Evolutionary conservation across 2,113 vertebrate species (phyloP), one percentile per base, ranked within the genome.

Genomic region (Corapipo altera): DNA sequence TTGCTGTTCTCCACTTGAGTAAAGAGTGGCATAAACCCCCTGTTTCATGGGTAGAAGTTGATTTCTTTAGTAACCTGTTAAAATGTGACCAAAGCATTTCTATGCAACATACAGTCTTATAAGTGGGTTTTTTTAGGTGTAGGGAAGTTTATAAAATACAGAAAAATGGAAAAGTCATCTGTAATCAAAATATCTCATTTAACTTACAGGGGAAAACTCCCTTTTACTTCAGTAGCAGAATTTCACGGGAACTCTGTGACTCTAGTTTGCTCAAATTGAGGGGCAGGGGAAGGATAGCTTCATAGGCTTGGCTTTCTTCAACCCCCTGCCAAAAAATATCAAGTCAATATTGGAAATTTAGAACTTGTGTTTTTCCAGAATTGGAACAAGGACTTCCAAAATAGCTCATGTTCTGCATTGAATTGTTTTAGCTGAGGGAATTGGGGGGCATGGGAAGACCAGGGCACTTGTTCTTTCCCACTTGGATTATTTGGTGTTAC

Each of bases 371-470:
- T 75, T 83, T 91, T 32, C 5, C 3, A 32, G 27, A 89, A 48
- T 66, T 57, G 30, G 54, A 66, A 41, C 9, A 32, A 62, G 18
- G 54, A 32, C 11, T n/a, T 81, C n/a, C n/a, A n/a, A 37, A 57
- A 44, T 37, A 76, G 44, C 12, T 87, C 11, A 2, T 39, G 12
- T 8, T 35, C 16, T 75, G 26, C 12, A 19, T 2, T 62, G 28
- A 3, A 22, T 82, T 26, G 5, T 32, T 93, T 62, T 51, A 59
- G 20, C 12, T 75, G 59, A 51, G 27, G 15, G 24, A 39, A 5
- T 2, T 15, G 32, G 3, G 2, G 5, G 4, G 0, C 1, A 9
- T 4, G 9, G 5, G 3, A 37, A 19, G 23, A 70, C n/a, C 15
- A 39, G 57, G 24, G 5, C 5, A 8, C 19, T 62, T 62, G 17